Base-by-base conservation (phyloP, 2,888 invertebrate species). In the Platycnemis pennipes region DNA sequence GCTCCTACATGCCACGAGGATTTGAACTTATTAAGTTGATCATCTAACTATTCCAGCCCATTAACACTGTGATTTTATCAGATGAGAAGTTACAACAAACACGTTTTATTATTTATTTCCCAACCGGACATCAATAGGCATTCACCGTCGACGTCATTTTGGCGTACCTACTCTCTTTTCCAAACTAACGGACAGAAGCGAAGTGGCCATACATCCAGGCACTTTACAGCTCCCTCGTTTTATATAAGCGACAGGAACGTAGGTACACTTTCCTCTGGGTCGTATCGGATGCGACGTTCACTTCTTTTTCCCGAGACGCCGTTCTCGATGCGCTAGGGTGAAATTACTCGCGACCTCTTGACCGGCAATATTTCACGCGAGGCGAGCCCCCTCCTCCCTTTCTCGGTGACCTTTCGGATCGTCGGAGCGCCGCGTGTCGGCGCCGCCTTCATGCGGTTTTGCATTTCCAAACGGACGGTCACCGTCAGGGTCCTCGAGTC, bases 271-370 rank as follows among this genome's bases (percentile, higher is more conserved):
- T 37, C 77, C 11, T 77, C 37, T 37, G 37, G 77, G 19, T 37
- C 31, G 77, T 0, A 77, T 77, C 37, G 77, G 37, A 77, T 77
- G 11, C 37, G 37, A 37, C 37, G 37, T 37, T 37, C 37, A 8
- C 26, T 26, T 63, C 0, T n/a, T 63, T 26, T 26, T 37, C 37
- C 37, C 11, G 37, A 77, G 77, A 37, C 37, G 63, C 44, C 42
- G 63, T 42, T 63, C 63, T 42, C 89, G 19, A 56, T 89, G 91
- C 63, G 31, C 37, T 77, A 13, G 44, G 56, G 44, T 91, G 91
- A 45, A 63, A 91, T 63, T 63, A 63, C 91, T 91, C n/a, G 91
- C 91, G 91, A 91, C 91, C 91, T 91, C 91, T 91, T 91, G 91
- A 91, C 91, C 91, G 91, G 91, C 91, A 91, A 91, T 91, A 44